Percentiles rank a stretch among this genome's conserved stretches.
Evolutionary conservation across 2,888 invertebrate genomes (phyloP).

Genomic region (Leptopterna dolabrata): DNA sequence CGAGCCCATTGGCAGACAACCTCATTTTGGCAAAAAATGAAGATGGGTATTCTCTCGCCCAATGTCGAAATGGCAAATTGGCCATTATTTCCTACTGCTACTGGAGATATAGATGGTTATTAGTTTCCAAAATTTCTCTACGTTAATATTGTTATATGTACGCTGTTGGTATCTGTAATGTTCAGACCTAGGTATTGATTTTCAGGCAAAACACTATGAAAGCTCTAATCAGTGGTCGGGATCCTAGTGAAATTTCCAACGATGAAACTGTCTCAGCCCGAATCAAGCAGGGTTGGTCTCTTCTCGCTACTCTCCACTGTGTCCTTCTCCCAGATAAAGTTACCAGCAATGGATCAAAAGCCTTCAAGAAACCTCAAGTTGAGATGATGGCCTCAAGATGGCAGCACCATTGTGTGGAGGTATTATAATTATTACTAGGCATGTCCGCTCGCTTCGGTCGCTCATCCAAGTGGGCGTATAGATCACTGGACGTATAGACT

Average conservation of each 20-base stretch:
- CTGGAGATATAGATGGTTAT: too few species aligned
- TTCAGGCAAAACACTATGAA: conserved; percentile 64
- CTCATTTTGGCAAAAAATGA: too few species aligned
- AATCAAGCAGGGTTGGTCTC: conserved; percentile 97
- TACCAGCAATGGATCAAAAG: conserved; percentile 74
- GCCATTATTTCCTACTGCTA: too few species aligned
- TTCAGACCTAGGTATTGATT: neutral
- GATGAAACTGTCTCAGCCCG: conserved; percentile 88
- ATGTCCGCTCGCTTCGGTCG: too few species aligned
- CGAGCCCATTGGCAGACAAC: too few species aligned
- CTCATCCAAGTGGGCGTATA: too few species aligned
- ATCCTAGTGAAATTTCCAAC: conserved; percentile 66
- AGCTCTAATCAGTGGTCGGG: conserved; percentile 43
- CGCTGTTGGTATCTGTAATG: too few species aligned
- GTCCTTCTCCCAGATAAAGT: conserved; percentile 95
- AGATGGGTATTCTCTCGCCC: too few species aligned
- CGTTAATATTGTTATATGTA: too few species aligned
- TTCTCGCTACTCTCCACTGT: conserved; percentile 95
- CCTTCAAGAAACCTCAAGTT: conserved; percentile 94
- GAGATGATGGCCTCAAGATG: conserved; percentile 97
- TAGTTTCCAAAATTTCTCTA: too few species aligned
- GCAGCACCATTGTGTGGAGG: conserved; percentile 99
- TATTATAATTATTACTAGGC: conserved; percentile 68
- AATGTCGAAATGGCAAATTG: too few species aligned
- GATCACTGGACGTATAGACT: neutral